Conservation (phyloP, 2,113 vertebrate species). For the Heterotilapia buettikoferi region DNA sequence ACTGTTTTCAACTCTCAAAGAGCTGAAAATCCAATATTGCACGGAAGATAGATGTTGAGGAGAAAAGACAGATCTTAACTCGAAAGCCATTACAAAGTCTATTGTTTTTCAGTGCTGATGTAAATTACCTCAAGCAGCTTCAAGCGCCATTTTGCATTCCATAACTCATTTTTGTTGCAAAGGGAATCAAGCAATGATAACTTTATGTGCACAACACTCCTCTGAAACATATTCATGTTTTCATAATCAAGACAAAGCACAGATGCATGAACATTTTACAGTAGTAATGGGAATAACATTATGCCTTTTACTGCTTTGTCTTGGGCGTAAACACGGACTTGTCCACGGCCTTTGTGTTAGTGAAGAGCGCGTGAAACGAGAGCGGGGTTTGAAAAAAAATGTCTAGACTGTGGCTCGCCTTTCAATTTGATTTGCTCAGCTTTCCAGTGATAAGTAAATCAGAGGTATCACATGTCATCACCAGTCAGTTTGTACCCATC, state of each 20-base stretch:
- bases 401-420: background rate
- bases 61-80: constrained; percentile 41
- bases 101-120: constrained; percentile 42
- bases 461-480: background rate
- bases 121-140: constrained; percentile 39
- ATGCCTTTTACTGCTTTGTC: background rate
- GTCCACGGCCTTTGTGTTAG: background rate
- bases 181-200: constrained; percentile 16
- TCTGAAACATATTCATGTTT: background rate
- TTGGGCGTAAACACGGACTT: background rate
- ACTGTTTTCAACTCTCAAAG: background rate
- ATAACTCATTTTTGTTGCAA: constrained; percentile 39
- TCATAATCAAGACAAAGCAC: constrained; percentile 2
- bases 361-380: background rate
- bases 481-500: background rate
- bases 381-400: background rate
- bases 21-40: constrained; percentile 39
- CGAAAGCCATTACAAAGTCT: constrained; percentile 41
- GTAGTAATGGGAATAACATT: background rate
- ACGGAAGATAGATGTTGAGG: constrained; percentile 11
- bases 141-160: constrained; percentile 22
- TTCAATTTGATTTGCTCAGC: background rate
- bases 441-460: background rate
- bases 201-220: background rate
- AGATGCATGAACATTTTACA: background rate